Evolutionary conservation across 2,888 invertebrate genomes (phyloP), one percentile per base, ranked within the genome.

Genomic region (Hipparchia semele): DNA sequence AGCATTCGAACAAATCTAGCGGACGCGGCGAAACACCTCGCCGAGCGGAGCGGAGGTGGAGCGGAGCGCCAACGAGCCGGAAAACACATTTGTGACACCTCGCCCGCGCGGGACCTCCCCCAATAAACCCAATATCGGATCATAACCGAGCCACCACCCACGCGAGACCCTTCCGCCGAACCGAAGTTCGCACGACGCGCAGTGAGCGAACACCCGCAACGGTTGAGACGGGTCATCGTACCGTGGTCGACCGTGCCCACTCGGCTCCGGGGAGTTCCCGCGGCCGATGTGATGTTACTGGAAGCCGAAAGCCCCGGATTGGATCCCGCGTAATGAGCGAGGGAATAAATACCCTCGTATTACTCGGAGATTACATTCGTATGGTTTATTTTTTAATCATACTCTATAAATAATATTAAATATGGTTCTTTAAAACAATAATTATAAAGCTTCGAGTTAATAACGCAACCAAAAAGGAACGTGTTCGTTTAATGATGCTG

Each of bases 1-100:
- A 39, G 59, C 39, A 33, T 39, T 12, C 4, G 33, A 58, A 12
- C 39, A 39, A 60, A 60, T 60, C 59, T 60, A 60, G 59, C 59
- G 58, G 59, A 60, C 12, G 59, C 59, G 59, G 33, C 59, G 9
- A 13, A 23, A 58, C 8, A 6, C 13, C 58, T 8, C 8, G 23
- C 8, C 13, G 13, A 13, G 58, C 59, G 59, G 10, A 10, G 59
- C 5, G 39, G 10, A 10, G 3, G 1, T 33, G 59, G 9, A 33
- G 59, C 39, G 12, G 1, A 12, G 39, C 33, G 59, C 10, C 33
- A 39, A 60, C 39, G 33, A 60, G 59, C 39, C 39, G 59, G 59
- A 60, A 59, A 39, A 39, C 59, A 4, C 59, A 60, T 60, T 39
- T 39, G 33, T 39, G 59, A 60, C 59, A 60, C 59, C 39, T 60